phyloP scores from a whole-genome alignment of 2,888 invertebrate genomes.

The Dynastes grantii region DNA sequence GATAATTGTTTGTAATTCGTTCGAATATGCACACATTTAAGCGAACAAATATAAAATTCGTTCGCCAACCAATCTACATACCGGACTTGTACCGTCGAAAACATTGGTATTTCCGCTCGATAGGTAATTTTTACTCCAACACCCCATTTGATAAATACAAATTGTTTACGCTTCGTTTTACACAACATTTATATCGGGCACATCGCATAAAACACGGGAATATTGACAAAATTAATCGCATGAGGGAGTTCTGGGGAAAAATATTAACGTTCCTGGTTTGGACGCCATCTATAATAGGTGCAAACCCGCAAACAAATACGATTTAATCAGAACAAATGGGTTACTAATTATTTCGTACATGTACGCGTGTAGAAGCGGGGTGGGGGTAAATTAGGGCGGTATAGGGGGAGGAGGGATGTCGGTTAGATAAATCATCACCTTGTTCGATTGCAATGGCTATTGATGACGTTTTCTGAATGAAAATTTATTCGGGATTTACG shows the following conservation, averaged over 20 bases:
- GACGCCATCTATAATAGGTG: neutral
- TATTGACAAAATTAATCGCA: slow-evolving; percentile 5
- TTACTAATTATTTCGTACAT: neutral
- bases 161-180: neutral
- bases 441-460: neutral
- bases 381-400: too few relatives aligned
- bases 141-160: too few relatives aligned
- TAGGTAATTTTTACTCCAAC: neutral
- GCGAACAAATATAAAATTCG: too few relatives aligned
- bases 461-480: neutral
- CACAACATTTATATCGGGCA: slow-evolving; percentile 2
- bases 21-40: too few relatives aligned
- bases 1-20: too few relatives aligned
- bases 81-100: too few relatives aligned
- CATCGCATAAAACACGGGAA: neutral
- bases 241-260: neutral
- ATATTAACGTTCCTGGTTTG: slow-evolving; percentile 16
- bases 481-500: too few relatives aligned
- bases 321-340: slow-evolving; percentile 4
- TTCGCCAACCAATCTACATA: too few relatives aligned
- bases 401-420: neutral
- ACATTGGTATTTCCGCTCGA: too few relatives aligned
- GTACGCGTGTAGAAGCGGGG: too few relatives aligned
- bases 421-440: neutral
- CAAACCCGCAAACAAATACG: neutral